A percentile compares a stretch with the other conserved stretches of the same genome.
phyloP scores from a whole-genome alignment of 1,140 invertebrate species.

The Musca domestica region DNA sequence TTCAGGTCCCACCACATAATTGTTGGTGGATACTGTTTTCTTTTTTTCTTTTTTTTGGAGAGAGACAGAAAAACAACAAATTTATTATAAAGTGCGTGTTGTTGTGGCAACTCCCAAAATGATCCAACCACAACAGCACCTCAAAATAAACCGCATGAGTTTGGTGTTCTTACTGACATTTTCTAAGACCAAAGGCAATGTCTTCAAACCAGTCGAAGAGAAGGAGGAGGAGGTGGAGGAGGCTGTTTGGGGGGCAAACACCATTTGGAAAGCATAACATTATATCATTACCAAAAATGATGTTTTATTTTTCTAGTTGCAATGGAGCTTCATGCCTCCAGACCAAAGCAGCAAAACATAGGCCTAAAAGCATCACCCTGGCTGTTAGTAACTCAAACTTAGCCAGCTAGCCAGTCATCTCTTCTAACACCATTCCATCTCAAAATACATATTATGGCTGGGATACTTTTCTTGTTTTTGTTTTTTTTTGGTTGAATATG shows the following conservation, averaged over 20 bases:
- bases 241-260: neutral
- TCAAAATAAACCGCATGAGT: neutral
- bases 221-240: too few relatives aligned
- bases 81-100: conserved; percentile 19
- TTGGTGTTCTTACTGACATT: neutral
- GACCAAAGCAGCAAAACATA: too few relatives aligned
- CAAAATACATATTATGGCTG: too few relatives aligned
- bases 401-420: too few relatives aligned
- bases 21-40: too few relatives aligned
- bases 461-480: too few relatives aligned
- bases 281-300: conserved; percentile 17
- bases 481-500: neutral
- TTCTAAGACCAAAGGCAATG: too few relatives aligned
- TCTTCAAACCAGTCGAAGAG: too few relatives aligned
- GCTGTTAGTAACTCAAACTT: too few relatives aligned
- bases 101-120: conserved; percentile 17
- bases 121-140: neutral
- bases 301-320: conserved; percentile 16
- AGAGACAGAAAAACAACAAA: neutral
- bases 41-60: too few relatives aligned
- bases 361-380: too few relatives aligned
- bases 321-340: neutral
- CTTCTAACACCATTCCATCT: too few relatives aligned
- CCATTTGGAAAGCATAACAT: conserved; percentile 8
- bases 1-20: neutral